Percentiles rank a stretch among this genome's conserved stretches.
Conservation (phyloP, 2,113 vertebrate species). For the Polypterus bichir region DNA sequence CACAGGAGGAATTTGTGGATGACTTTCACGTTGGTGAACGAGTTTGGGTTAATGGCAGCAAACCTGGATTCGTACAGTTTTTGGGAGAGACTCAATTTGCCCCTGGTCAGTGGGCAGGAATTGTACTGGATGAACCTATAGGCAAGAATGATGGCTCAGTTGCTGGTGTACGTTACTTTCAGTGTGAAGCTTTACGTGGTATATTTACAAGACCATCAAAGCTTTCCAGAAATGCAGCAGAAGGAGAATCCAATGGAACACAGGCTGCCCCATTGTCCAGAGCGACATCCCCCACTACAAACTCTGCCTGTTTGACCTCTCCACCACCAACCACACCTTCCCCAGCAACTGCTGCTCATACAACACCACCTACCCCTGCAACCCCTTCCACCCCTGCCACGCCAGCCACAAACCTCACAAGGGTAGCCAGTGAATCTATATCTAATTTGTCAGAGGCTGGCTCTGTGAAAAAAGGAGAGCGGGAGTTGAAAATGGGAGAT, state of each 20-base stretch:
- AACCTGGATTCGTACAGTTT: constrained; percentile 84
- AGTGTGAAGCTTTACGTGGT: constrained; percentile 79
- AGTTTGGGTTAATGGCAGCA: constrained; percentile 97
- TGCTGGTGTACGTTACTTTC: constrained; percentile 88
- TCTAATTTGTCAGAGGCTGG: constrained; percentile 91
- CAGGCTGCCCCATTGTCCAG: constrained; percentile 54
- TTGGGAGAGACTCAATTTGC: constrained; percentile 93
- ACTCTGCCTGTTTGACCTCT: constrained; percentile 31
- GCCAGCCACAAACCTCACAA: constrained; percentile 68
- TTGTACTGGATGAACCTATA: constrained; percentile 86
- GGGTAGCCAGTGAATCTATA: constrained; percentile 76
- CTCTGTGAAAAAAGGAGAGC: constrained; percentile 87
- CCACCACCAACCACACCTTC: constrained; percentile 27
- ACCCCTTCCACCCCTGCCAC: constrained; percentile 42
- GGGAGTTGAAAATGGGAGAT: constrained; percentile 88
- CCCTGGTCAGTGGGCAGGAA: constrained; percentile 93
- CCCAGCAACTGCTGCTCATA: constrained; percentile 39
- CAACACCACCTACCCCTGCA: constrained; percentile 25
- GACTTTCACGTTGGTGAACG: constrained; percentile 78
- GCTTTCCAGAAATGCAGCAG: constrained; percentile 56
- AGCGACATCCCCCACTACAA: constrained; percentile 62
- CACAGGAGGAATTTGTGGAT: constrained; percentile 62
- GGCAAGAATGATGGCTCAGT: constrained; percentile 97
- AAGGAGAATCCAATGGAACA: constrained; percentile 74
- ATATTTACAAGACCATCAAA: constrained; percentile 95